These are phyloP conservation scores for Trachythela sp. DNA, from an alignment of 64 coral and sea anemone genomes.

Conservation along the genomic window DNA sequence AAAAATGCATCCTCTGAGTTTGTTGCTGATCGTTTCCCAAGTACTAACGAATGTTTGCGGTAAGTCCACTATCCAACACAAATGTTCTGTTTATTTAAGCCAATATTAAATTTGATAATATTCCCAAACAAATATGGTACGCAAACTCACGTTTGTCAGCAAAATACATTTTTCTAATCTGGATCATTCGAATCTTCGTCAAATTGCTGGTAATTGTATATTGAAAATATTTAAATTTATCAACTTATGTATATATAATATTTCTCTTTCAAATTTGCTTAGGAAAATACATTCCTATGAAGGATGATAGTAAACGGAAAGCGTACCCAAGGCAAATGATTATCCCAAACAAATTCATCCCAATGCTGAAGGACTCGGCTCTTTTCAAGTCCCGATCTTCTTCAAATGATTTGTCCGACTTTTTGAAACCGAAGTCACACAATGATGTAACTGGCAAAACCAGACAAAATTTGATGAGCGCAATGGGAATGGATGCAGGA, in stretches of 20 bases:
- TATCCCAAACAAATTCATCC: conserved; percentile 11
- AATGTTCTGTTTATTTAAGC: not conserved
- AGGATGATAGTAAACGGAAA: not conserved
- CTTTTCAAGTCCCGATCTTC: not conserved
- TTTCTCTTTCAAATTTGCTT: not conserved
- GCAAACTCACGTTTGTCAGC: too few relatives aligned
- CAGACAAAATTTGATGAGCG: conserved; percentile 12
- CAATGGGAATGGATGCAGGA: conserved; percentile 11
- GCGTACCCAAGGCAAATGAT: conserved; percentile 4
- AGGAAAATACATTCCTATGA: not conserved
- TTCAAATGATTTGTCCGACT: not conserved
- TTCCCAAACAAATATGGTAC: too few relatives aligned
- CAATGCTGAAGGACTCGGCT: not conserved
- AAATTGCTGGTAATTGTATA: not conserved
- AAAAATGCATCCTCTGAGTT: not conserved
- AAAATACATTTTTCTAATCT: too few relatives aligned
- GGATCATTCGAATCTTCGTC: not conserved
- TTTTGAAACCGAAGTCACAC: not conserved
- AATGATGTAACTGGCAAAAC: not conserved
- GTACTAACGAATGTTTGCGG: not conserved
- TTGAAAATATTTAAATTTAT: not conserved
- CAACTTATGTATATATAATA: not conserved
- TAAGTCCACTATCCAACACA: not conserved
- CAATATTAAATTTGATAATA: too few relatives aligned
- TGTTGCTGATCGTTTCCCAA: not conserved